Base-by-base conservation (phyloP, 2,797 vertebrate genomes). In the Percopsis omiscomaycus region DNA sequence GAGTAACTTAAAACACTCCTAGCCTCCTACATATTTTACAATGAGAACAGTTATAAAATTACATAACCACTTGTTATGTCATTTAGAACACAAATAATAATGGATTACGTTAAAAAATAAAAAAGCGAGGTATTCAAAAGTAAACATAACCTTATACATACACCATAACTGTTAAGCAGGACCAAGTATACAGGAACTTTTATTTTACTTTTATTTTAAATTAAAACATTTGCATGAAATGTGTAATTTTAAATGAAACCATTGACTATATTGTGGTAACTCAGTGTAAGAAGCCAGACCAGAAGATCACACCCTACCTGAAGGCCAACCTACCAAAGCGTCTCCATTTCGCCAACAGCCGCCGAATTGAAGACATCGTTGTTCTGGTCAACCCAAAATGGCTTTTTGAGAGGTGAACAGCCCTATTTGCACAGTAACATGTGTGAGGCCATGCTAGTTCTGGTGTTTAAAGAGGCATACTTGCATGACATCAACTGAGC, bases 281-380 rank as follows among this genome's bases (percentile, higher is more conserved):
- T 15, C 76, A 94, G 92, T 94, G 92, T 68, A 90, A 82, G 69
- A 85, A 71, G 13, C 56, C 85, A 0, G 75, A 73, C 5, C 92
- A 93, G 59, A 89, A 92, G 78, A 80, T 91, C 60, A 90, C 65
- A 4, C 79, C 92, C 0, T 94, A 92, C 69, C 80, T 93, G 57
- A 94, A 94, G 61, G 58, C 78, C 14, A 3, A 92, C 57, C 87
- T 93, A 0, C 93, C 93, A 0, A 93, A 93, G 61, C 90, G 92
- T 12, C 89, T 92, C 3, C 93, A 94, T 74, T 93, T 83, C 0
- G 91, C 92, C 55, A 86, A 82, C 81, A 94, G 85, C 74, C 86
- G 87, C 0, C 91, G 92, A 11, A 94, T 94, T 0, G 93, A 94
- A 65, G 92, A 93, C 0, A 75, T 93, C 3, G 86, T 42, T 9